Base-by-base conservation (phyloP, 2,113 vertebrate genomes). In the Tragelaphus imberbis region DNA sequence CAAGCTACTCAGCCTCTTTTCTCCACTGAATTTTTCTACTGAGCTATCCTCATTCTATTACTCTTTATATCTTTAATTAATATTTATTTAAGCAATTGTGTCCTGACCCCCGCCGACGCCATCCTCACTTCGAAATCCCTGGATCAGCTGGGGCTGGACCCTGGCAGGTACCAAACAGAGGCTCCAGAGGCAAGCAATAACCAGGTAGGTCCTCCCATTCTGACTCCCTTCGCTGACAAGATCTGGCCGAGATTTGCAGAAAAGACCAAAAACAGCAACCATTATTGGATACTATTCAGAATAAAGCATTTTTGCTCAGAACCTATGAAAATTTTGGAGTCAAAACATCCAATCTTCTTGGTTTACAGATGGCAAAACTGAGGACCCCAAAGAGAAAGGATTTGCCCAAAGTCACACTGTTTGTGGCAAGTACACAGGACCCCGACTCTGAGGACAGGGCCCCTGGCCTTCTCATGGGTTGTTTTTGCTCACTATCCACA, bases 221-320 rank as follows among this genome's bases (percentile, higher is more conserved):
- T 58, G 71, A 68, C 58, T 59, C 30, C 49, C 36, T 84, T 65
- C 40, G 30, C 44, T 19, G 63, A 63, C 9, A 27, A 0, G 47
- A 49, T 27, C 17, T 63, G 17, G 88, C 21, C 5, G 47, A 90
- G 49, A 51, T 44, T 9, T 79, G 58, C 40, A 44, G 21, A 95
- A 51, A 94, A 44, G 13, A 58, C 19, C 14, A n/a, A 61, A 30
- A 2, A 40, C 7, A 12, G 2, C 1, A 14, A 61, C 2, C 25
- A 19, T 27, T 5, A 68, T 0, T 21, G 8, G 68, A 17, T 33
- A 28, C 61, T 36, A 21, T 5, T 25, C 33, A 23, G 80, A 96
- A 95, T 65, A 75, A 77, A 91, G 23, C 44, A 61, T 79, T 89
- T 75, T 91, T 30, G 5, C 47, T 93, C 77, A 82, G 51, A 91